A percentile compares a stretch with the other conserved stretches of the same genome.
These are phyloP conservation scores for Larimichthys polyactis DNA, from an alignment of 2,113 vertebrate species.

Conservation along the genomic window DNA sequence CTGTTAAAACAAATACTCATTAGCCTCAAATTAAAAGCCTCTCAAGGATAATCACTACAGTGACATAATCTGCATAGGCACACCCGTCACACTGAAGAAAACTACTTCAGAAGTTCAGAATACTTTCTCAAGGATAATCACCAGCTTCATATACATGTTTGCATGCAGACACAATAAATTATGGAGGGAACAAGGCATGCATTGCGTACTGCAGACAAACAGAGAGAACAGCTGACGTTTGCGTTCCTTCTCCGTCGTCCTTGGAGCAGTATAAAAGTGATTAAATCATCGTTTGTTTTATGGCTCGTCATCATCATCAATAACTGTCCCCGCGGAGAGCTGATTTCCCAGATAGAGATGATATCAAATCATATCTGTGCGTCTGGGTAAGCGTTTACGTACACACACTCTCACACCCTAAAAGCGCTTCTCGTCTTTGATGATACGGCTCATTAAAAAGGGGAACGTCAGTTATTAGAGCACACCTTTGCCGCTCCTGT, in stretches of 20 bases:
- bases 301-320: conserved; percentile 51
- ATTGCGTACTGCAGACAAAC: background rate
- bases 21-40: conserved; percentile 74
- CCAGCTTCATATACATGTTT: conserved; percentile 1
- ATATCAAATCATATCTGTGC: conserved; percentile 32
- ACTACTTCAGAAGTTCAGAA: conserved; percentile 1
- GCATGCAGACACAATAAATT: background rate
- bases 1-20: conserved; percentile 77
- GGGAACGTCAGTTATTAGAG: conserved; percentile 2
- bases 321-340: conserved; percentile 35
- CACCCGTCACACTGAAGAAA: conserved; percentile 5
- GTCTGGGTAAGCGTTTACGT: background rate
- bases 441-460: conserved; percentile 39
- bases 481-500: background rate
- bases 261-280: conserved; percentile 51
- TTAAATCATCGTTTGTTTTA: conserved; percentile 55
- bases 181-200: background rate
- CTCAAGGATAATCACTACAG: conserved; percentile 72
- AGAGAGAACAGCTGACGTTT: conserved; percentile 7
- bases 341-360: conserved; percentile 14
- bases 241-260: conserved; percentile 29
- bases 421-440: conserved; percentile 15
- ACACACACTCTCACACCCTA: background rate
- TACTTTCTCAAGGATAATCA: conserved; percentile 57
- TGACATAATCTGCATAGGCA: conserved; percentile 48